phyloP scores from a whole-genome alignment of 2,797 vertebrate species.

The Eospalax fontanierii region DNA sequence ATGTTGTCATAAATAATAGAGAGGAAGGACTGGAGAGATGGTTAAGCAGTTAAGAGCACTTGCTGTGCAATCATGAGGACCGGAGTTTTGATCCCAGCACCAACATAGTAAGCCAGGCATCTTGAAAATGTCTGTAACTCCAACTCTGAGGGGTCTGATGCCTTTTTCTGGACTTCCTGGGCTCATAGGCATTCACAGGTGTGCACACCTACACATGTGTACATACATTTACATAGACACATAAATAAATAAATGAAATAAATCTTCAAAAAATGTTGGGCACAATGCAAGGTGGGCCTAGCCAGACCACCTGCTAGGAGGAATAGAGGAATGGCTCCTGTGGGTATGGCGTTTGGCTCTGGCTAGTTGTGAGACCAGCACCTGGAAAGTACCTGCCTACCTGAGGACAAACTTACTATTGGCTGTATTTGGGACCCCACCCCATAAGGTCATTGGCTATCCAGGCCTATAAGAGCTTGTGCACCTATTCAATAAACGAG shows the following conservation, averaged over 20 bases:
- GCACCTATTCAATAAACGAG: too few species aligned
- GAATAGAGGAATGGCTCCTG: too few species aligned
- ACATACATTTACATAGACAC: neutral
- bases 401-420: too few species aligned
- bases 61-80: neutral
- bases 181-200: neutral
- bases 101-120: neutral
- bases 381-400: too few species aligned
- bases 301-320: too few species aligned
- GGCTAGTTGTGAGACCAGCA: too few species aligned
- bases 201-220: neutral
- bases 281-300: too few species aligned
- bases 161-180: neutral
- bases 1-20: slow-evolving; percentile 49
- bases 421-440: too few species aligned
- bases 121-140: neutral
- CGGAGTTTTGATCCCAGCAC: neutral
- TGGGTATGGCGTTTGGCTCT: too few species aligned
- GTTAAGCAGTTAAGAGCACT: neutral
- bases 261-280: too few species aligned
- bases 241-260: neutral
- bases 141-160: neutral
- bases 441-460: too few species aligned
- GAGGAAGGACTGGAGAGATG: neutral
- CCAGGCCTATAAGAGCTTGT: too few species aligned